Conservation (phyloP, 2,888 invertebrate genomes). For the Pachliopta kotzebuea region DNA sequence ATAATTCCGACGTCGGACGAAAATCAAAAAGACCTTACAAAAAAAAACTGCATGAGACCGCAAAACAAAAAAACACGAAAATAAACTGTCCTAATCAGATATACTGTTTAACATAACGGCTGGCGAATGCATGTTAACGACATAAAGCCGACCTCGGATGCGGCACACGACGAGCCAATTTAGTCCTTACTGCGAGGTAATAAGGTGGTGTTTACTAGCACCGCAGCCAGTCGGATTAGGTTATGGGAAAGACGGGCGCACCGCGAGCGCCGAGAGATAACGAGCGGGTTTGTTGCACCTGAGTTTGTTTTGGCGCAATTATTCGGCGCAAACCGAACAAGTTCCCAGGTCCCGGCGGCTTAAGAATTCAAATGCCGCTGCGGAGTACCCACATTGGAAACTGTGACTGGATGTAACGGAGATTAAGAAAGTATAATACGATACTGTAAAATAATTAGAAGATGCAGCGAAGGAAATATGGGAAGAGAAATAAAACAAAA, state of each 20-base stretch:
- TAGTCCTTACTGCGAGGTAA: neutral
- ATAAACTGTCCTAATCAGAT: constrained; percentile 27
- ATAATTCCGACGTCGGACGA: constrained; percentile 6
- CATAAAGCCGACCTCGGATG: constrained; percentile 9
- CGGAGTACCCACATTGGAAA: no score
- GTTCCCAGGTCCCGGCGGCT: constrained; percentile 1
- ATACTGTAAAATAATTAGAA: no score
- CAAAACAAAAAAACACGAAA: constrained; percentile 15
- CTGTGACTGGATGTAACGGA: no score
- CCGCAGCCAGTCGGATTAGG: constrained; percentile 6
- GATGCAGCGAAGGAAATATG: no score
- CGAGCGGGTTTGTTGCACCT: constrained; percentile 25
- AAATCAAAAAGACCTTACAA: constrained; percentile 1
- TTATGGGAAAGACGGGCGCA: constrained; percentile 20
- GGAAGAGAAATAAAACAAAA: no score
- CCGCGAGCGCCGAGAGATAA: constrained; percentile 20
- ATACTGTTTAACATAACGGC: constrained; percentile 22
- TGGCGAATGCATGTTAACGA: constrained; percentile 25
- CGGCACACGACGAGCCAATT: neutral
- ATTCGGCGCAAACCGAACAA: constrained; percentile 4
- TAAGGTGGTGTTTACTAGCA: neutral
- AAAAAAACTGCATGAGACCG: constrained; percentile 10
- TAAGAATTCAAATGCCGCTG: no score
- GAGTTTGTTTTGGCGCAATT: constrained; percentile 26
- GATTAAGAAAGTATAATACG: no score